Evolutionary conservation across 2,113 vertebrate genomes (phyloP).

Genomic region (Bostrychus sinensis): DNA sequence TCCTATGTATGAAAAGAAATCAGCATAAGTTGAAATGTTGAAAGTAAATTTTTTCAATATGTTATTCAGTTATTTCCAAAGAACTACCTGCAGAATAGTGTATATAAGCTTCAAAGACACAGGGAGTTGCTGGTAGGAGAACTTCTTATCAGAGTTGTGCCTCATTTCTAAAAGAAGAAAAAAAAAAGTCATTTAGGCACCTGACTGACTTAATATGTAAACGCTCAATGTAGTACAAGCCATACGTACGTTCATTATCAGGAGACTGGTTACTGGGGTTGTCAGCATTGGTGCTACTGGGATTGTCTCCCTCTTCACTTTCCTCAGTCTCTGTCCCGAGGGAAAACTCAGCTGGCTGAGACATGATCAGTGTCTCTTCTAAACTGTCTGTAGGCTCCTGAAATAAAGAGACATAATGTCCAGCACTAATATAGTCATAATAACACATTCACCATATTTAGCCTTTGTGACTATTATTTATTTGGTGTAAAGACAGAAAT

Average conservation of each 20-base stretch:
- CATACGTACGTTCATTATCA: conserved; percentile 84
- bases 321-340: conserved; percentile 78
- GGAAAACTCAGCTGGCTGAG: conserved; percentile 83
- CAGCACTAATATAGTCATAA: neutral
- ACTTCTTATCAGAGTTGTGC: conserved; percentile 92
- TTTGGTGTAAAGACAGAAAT: too few relatives aligned
- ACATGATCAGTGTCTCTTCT: conserved; percentile 91
- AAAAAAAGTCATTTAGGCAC: conserved; percentile 18
- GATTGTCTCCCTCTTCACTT: conserved; percentile 85
- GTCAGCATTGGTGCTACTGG: conserved; percentile 76
- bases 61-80: conserved; percentile 24
- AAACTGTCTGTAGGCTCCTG: conserved; percentile 95
- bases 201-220: too few relatives aligned
- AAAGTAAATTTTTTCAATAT: neutral
- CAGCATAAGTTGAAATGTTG: neutral
- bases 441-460: neutral
- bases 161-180: conserved; percentile 82
- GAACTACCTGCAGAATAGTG: conserved; percentile 93
- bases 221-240: neutral
- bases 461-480: neutral
- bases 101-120: conserved; percentile 94
- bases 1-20: conserved; percentile 78
- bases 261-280: conserved; percentile 84
- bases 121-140: conserved; percentile 95
- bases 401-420: conserved; percentile 36